Evolutionary conservation across 2,797 vertebrate species (phyloP).

Genomic region (Sebastes melanostomus): DNA sequence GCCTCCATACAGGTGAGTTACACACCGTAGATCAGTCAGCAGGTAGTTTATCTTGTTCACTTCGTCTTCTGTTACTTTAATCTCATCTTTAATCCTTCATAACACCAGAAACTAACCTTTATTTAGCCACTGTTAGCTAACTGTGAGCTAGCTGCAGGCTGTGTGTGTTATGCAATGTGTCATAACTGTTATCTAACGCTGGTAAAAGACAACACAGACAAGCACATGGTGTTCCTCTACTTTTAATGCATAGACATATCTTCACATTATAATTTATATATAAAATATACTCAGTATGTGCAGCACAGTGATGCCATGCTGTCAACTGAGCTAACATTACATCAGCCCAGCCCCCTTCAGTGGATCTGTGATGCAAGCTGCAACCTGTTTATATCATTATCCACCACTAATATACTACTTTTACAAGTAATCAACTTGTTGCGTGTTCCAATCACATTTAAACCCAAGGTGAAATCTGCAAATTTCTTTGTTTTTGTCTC

Average conservation of each 20-base stretch:
- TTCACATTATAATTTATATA: no score
- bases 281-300: no score
- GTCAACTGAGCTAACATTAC: neutral
- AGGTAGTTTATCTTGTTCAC: accelerated
- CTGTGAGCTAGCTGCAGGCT: neutral
- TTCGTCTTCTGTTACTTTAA: neutral
- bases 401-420: neutral
- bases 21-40: accelerated
- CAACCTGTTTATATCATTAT: no score
- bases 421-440: neutral
- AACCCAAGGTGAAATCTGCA: neutral
- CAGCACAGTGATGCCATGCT: neutral
- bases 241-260: accelerated
- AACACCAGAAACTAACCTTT: accelerated
- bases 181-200: neutral
- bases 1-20: constrained; percentile 32
- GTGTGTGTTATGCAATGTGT: constrained; percentile 2
- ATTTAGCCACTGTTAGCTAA: constrained; percentile 27
- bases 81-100: accelerated
- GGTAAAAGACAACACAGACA: neutral
- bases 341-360: neutral
- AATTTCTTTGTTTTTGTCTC: neutral
- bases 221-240: neutral
- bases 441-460: neutral
- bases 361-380: neutral